Conservation (phyloP, 2,888 invertebrate species). For the Tipula unca region DNA sequence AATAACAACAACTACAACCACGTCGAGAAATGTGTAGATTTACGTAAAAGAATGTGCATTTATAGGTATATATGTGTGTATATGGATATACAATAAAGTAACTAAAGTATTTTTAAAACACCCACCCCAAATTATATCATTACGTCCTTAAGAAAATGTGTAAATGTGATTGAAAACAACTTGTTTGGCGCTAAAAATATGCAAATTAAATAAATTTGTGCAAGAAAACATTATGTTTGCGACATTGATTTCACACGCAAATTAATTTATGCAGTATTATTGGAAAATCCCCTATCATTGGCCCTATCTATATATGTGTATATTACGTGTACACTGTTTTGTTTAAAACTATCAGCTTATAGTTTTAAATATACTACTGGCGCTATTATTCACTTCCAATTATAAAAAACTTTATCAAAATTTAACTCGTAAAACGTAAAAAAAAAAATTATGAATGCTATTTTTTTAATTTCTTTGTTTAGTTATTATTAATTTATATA, state of each 20-base stretch:
- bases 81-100: no score
- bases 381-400: not conserved
- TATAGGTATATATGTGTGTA: no score
- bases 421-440: not conserved
- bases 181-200: not conserved
- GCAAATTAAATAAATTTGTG: not conserved
- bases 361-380: not conserved
- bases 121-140: not conserved
- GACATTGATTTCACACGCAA: not conserved
- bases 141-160: not conserved
- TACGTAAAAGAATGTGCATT: not conserved
- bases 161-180: not conserved
- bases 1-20: not conserved
- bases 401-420: not conserved
- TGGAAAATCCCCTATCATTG: not conserved
- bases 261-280: not conserved
- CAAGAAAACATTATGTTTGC: not conserved
- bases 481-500: not conserved
- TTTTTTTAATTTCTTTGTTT: constrained; percentile 1
- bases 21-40: not conserved
- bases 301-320: no score
- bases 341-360: not conserved
- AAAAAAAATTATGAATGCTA: not conserved
- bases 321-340: no score
- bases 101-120: not conserved